A percentile compares a stretch with the other conserved stretches of the same genome.
These are phyloP conservation scores for Pristionchus exspectatus DNA, from an alignment of 2,888 invertebrate species.

Conservation along the genomic window DNA sequence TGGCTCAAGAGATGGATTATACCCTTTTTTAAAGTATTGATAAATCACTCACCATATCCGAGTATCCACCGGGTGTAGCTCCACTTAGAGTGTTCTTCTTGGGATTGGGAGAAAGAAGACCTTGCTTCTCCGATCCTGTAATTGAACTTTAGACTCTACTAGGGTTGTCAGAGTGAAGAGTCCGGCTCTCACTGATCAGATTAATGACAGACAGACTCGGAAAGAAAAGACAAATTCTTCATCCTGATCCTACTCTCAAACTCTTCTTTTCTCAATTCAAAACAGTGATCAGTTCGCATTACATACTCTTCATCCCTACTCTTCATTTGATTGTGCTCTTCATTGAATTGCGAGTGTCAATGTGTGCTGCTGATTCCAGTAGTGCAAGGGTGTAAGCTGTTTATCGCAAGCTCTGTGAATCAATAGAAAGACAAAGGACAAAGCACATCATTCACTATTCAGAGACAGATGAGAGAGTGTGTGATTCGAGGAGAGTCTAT, in stretches of 20 bases:
- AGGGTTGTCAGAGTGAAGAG: no score
- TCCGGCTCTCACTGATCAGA: not conserved
- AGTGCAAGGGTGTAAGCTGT: not conserved
- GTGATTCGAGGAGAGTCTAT: not conserved
- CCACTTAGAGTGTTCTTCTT: slow-evolving; percentile 16
- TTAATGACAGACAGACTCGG: no score
- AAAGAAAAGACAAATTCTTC: no score
- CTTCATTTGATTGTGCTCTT: not conserved
- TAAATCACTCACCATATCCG: not conserved
- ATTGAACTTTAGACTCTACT: not conserved
- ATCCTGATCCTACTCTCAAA: no score
- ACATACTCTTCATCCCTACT: no score
- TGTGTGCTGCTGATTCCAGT: no score
- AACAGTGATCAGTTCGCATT: no score
- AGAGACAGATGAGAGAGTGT: not conserved
- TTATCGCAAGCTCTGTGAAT: not conserved
- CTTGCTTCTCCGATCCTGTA: slow-evolving; percentile 28
- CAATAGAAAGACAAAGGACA: not conserved
- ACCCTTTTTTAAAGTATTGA: not conserved
- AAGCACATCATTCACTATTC: not conserved
- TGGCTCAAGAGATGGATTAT: not conserved
- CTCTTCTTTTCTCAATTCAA: no score
- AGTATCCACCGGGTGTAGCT: not conserved
- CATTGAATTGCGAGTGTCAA: not conserved
- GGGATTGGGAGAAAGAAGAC: not conserved